phyloP scores from a whole-genome alignment of 64 coral and sea anemone genomes.

The Porites lutea region DNA sequence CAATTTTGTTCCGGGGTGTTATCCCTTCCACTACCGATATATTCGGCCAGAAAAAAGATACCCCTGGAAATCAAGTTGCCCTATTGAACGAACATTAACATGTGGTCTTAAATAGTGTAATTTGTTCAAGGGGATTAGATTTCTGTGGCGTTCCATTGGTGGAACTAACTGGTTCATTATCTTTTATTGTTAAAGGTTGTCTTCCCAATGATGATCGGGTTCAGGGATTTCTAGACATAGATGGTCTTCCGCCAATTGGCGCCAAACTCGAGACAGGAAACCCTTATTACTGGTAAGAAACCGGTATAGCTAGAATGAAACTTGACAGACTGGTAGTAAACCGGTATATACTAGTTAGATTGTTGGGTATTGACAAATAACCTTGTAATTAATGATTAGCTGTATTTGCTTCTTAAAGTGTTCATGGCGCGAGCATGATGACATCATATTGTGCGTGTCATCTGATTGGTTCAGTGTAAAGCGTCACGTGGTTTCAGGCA shows the following conservation, averaged over 20 bases:
- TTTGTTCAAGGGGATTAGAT: too few species aligned
- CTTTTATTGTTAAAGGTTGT: constrained; percentile 43
- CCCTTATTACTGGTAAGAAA: constrained; percentile 85
- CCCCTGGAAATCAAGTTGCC: too few species aligned
- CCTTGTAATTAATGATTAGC: not conserved
- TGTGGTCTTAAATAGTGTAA: too few species aligned
- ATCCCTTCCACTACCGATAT: too few species aligned
- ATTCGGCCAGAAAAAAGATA: too few species aligned
- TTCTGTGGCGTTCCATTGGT: not conserved
- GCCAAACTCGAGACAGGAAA: constrained; percentile 78
- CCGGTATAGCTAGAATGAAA: not conserved
- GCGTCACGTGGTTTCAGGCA: constrained; percentile 6
- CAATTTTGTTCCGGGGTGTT: too few species aligned
- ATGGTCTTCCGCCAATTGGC: constrained; percentile 94
- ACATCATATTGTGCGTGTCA: constrained; percentile 60
- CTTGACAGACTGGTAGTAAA: not conserved
- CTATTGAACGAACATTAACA: too few species aligned
- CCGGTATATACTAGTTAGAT: not conserved
- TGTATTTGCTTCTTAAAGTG: not conserved
- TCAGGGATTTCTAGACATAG: constrained; percentile 76
- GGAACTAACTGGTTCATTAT: not conserved
- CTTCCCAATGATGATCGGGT: constrained; percentile 74
- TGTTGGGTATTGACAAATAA: not conserved
- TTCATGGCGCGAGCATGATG: constrained; percentile 14
- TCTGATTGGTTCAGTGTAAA: constrained; percentile 29